Percentiles rank a stretch among this genome's conserved stretches.
These are phyloP conservation scores for Megathymus violae DNA, from an alignment of 1,140 invertebrate genomes.

Conservation along the genomic window DNA sequence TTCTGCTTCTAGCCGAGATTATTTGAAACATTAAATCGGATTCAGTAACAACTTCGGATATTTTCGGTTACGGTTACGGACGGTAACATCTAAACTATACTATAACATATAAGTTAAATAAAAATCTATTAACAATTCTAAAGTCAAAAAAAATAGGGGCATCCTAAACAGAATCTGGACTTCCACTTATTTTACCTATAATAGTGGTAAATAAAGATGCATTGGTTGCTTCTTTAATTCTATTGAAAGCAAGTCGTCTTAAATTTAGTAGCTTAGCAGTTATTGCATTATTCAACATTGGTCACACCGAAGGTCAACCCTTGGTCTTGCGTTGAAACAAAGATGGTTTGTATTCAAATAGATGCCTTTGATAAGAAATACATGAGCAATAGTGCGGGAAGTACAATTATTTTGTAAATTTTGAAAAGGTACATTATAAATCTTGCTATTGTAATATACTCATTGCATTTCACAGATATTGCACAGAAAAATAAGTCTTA, in stretches of 20 bases:
- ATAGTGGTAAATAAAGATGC: neutral
- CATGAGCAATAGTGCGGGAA: slow-evolving; percentile 14
- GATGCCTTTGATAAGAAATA: slow-evolving; percentile 24
- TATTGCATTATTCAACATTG: slow-evolving; percentile 43
- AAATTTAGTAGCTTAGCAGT: slow-evolving; percentile 12
- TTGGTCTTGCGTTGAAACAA: slow-evolving; percentile 25
- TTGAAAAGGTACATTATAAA: neutral
- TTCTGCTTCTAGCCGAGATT: no score
- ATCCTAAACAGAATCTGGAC: neutral
- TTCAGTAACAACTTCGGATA: no score
- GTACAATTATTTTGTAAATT: slow-evolving; percentile 6
- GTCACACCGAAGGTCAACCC: slow-evolving; percentile 39
- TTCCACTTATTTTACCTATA: no score
- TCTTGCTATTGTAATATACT: neutral
- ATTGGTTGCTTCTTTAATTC: neutral
- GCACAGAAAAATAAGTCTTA: no score
- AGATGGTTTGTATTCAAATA: slow-evolving; percentile 42
- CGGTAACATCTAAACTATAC: no score
- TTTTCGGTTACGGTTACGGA: no score
- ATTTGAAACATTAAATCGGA: no score
- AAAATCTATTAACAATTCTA: no score
- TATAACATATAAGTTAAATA: no score
- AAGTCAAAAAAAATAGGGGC: neutral
- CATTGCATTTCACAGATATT: no score
- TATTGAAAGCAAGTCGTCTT: slow-evolving; percentile 17